Percentiles rank a stretch among this genome's conserved stretches.
Conservation (phyloP, 2,888 invertebrate species). For the Neria commutata region DNA sequence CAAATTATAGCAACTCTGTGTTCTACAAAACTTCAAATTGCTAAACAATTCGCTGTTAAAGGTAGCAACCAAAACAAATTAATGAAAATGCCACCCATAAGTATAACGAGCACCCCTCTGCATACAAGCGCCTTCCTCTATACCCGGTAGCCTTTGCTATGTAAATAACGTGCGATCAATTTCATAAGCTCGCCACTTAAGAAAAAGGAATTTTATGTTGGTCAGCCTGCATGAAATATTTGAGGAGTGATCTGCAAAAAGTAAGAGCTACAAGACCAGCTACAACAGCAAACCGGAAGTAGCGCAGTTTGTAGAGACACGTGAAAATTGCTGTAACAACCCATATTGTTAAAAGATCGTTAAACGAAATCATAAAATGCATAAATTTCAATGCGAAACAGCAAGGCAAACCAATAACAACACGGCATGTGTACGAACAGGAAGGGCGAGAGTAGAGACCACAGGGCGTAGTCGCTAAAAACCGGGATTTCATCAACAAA, state of each 20-base stretch:
- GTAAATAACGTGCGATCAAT: conserved; percentile 43
- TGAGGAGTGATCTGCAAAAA: not conserved
- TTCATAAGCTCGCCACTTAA: conserved; percentile 36
- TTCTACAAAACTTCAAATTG: too few species aligned
- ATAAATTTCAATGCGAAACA: not conserved
- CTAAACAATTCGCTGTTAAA: too few species aligned
- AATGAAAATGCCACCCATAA: too few species aligned
- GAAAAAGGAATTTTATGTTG: not conserved
- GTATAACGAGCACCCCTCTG: too few species aligned
- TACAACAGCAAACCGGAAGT: not conserved
- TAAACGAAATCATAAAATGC: conserved; percentile 29
- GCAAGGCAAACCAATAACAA: not conserved
- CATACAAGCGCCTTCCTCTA: too few species aligned
- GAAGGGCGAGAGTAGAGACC: conserved; percentile 17
- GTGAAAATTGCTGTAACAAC: conserved; percentile 60
- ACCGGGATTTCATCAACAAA: conserved; percentile 14
- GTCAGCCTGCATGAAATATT: not conserved
- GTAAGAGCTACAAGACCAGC: not conserved
- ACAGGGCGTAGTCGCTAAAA: conserved; percentile 22
- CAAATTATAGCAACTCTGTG: too few species aligned
- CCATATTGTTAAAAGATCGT: conserved; percentile 56
- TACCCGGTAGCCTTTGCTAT: too few species aligned
- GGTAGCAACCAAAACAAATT: conserved; percentile 24
- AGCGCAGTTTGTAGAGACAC: conserved; percentile 35
- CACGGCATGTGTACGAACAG: not conserved